These are phyloP conservation scores for Antidorcas marsupialis DNA, from an alignment of 2,113 vertebrate species.

Conservation along the genomic window DNA sequence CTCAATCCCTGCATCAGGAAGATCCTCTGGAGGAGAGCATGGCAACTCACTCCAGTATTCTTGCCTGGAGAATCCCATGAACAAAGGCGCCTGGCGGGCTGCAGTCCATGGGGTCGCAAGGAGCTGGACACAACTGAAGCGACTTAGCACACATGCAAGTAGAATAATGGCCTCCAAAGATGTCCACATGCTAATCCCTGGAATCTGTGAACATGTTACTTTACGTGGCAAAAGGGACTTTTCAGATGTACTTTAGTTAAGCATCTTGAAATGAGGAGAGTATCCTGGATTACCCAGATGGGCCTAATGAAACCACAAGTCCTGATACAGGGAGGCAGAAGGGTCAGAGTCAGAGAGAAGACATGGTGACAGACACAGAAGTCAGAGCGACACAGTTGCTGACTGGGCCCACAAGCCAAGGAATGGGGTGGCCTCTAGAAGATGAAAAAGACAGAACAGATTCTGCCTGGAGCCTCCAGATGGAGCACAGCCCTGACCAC, in stretches of 20 bases:
- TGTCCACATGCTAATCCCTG: background rate
- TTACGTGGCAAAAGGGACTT: background rate
- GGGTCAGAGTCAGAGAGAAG: background rate
- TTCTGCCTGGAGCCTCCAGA: background rate
- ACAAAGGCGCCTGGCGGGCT: background rate
- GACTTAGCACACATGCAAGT: background rate
- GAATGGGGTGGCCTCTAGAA: background rate
- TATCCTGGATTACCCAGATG: background rate
- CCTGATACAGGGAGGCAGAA: background rate
- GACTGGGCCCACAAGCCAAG: background rate
- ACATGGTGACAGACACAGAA: background rate
- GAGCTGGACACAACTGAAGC: background rate
- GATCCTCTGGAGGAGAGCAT: background rate
- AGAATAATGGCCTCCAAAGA: background rate
- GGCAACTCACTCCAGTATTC: background rate
- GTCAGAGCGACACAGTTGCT: background rate
- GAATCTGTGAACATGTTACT: background rate
- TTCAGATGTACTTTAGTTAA: background rate
- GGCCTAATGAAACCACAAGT: background rate
- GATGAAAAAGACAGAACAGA: background rate
- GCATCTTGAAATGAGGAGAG: background rate
- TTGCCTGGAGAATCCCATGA: background rate
- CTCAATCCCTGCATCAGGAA: background rate
- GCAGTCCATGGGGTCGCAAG: background rate
- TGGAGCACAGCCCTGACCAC: background rate